A percentile compares a stretch with the other conserved stretches of the same genome.
Evolutionary conservation across 2,888 invertebrate species (phyloP).

Genomic region (Pseudococcus longispinus): DNA sequence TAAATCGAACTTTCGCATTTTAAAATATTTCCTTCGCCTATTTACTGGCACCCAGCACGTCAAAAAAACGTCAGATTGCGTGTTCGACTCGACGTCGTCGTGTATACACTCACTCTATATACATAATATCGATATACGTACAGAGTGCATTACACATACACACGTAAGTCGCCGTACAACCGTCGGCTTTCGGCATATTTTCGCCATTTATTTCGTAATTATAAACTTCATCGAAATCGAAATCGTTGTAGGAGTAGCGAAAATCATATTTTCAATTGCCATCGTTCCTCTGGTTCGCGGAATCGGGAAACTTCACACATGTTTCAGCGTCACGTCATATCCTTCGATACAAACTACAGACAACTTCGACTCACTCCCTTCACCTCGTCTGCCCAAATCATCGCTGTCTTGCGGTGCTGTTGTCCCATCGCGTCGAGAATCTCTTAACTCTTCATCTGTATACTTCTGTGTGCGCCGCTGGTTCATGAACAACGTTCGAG

Average conservation of each 20-base stretch:
- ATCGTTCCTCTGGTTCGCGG: not conserved
- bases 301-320: not conserved
- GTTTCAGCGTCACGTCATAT: not conserved
- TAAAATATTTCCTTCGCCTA: not conserved
- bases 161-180: not conserved
- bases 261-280: not conserved
- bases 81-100: not conserved
- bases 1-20: not conserved
- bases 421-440: not conserved
- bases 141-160: not conserved
- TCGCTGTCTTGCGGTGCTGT: not conserved
- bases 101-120: not conserved
- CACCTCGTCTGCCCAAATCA: not conserved
- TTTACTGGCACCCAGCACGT: not conserved
- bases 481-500: not conserved
- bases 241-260: not conserved
- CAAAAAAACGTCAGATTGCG: slow-evolving; percentile 5
- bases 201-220: not conserved
- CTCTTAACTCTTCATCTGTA: not conserved
- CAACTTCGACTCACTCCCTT: not conserved
- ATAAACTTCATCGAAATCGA: not conserved
- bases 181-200: not conserved
- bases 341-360: not conserved
- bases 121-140: not conserved
- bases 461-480: not conserved